Base-by-base conservation (phyloP, 2,888 invertebrate genomes). In the Sarcophaga variegata region DNA sequence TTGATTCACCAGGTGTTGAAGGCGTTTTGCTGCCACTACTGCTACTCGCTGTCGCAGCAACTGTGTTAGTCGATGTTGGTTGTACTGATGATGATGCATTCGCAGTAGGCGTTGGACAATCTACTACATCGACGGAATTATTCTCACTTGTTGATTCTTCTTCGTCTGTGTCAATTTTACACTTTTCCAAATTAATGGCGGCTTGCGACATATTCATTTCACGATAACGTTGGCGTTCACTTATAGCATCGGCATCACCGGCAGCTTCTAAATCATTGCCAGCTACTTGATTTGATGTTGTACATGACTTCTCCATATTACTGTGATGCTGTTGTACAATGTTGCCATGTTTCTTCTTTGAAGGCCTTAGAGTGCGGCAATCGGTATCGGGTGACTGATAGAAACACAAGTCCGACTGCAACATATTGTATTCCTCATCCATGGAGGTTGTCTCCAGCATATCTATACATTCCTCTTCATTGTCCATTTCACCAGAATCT, bases 401-500 rank as follows among this genome's bases (percentile, higher is more conserved):
- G 88, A 93, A 93, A 84, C 92, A 92, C 22, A 92, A 87, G 88
- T 94, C 93, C 64, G 93, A 91, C 85, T 93, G 93, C 82, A 93
- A 88, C 90, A 92, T 90, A 85, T 92, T 91, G 87, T 93, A 93
- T 74, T 94, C 93, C 85, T 93, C 93, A 83, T 94, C 93, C 92
- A 93, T 93, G 6, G 94, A 94, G 12, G 91, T 92, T 3, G 93
- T 93, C 60, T 94, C 93, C 70, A 93, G 89, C 78, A 93, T 92
- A 87, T 93, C 93, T 69, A 93, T 93, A 82, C 95, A 95, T 89
- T 94, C 94, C 91, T 95, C 95, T 90, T 95, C 95, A 83, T 95
- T 94, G 91, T 96, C 95, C 90, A 93, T 93, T 91, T 94, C 92
- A 49, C 96, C 95, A 11, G 96, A 96, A 92, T 97, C 96, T 76